These are phyloP conservation scores for Xyliphius kryptos DNA, from an alignment of 2,113 vertebrate genomes.

Conservation along the genomic window DNA sequence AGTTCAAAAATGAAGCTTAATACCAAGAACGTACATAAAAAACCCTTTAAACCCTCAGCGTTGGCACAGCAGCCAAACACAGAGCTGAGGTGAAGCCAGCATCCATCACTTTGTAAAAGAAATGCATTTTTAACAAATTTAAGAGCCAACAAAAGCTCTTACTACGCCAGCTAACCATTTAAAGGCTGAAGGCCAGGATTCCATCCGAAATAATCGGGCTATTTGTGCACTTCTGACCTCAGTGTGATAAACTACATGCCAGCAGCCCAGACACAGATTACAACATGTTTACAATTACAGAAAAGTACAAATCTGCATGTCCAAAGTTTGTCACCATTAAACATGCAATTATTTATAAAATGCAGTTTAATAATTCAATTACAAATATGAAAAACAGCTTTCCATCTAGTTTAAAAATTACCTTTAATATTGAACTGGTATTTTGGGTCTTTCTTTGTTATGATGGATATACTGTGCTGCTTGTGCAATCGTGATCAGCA, in stretches of 20 bases:
- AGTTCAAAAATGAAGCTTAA: slow-evolving; percentile 5
- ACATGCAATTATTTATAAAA: no score
- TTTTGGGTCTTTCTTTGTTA: no score
- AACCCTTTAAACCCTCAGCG: slow-evolving; percentile 20
- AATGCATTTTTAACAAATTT: slow-evolving; percentile 41
- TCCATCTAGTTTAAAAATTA: no score
- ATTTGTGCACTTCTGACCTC: slow-evolving; percentile 38
- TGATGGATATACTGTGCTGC: no score
- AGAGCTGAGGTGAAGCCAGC: slow-evolving; percentile 40
- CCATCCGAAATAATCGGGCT: slow-evolving; percentile 41
- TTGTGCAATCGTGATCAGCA: no score
- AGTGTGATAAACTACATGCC: slow-evolving; percentile 31
- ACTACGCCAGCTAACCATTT: slow-evolving; percentile 30
- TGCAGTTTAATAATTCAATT: no score
- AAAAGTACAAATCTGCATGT: no score
- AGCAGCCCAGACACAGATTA: slow-evolving; percentile 3
- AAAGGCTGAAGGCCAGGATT: slow-evolving; percentile 38
- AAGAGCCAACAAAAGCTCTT: slow-evolving; percentile 48
- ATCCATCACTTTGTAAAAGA: slow-evolving; percentile 45
- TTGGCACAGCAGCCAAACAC: slow-evolving; percentile 26
- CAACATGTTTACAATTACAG: background rate
- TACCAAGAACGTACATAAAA: background rate
- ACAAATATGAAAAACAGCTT: no score
- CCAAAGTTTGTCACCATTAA: no score
- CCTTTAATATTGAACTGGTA: no score